phyloP scores from a whole-genome alignment of 1,140 invertebrate species.

The Bombus terrestris region DNA sequence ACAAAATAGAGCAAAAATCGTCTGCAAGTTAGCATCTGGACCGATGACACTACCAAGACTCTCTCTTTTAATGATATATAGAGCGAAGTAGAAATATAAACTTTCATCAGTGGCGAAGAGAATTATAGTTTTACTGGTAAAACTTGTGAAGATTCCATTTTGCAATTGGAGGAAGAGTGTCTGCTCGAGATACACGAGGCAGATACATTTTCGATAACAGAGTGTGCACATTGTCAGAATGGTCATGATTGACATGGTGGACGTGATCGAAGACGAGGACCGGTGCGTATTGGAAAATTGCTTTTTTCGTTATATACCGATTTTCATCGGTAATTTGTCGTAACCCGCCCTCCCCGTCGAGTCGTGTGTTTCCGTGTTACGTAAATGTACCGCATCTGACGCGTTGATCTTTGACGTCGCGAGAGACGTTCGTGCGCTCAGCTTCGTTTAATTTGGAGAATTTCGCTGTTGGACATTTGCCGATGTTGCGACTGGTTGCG shows the following conservation, averaged over 20 bases:
- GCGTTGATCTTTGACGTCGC: constrained; percentile 7
- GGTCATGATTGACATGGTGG: constrained; percentile 82
- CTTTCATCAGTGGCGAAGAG: not conserved
- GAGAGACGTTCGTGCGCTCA: not conserved
- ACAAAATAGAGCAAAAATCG: not conserved
- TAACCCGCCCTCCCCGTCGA: not conserved
- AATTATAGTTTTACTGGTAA: not conserved
- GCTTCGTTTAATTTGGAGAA: too few relatives aligned
- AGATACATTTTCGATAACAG: not conserved
- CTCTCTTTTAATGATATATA: not conserved
- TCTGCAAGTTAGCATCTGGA: not conserved
- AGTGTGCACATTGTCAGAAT: constrained; percentile 63
- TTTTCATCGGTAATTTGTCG: not conserved
- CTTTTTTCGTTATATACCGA: not conserved
- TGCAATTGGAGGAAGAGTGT: too few relatives aligned
- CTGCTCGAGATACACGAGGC: too few relatives aligned
- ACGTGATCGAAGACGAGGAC: constrained; percentile 79
- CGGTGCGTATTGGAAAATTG: constrained; percentile 73
- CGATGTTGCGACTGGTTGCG: not conserved
- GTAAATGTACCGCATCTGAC: constrained; percentile 45
- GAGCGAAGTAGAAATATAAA: not conserved
- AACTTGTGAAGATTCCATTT: not conserved
- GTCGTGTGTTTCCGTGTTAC: constrained; percentile 5
- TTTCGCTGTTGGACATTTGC: not conserved
- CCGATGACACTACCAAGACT: constrained; percentile 6